Base-by-base conservation (phyloP, 64 coral and sea anemone genomes). In the Anthopleura sola region DNA sequence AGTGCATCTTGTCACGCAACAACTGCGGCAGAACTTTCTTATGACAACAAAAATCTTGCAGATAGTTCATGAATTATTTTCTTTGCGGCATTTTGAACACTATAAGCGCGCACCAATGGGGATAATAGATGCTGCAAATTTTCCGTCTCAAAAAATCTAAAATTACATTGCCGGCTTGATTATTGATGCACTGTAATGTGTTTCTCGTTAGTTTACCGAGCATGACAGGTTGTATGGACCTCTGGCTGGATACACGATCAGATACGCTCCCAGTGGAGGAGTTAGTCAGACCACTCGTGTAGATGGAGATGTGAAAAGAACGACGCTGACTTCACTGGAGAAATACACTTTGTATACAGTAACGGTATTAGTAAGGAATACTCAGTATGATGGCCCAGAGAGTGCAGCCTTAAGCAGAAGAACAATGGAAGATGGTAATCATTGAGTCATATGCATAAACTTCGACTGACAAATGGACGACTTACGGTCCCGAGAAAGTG, bases 331-430 rank as follows among this genome's bases (percentile, higher is more conserved):
- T 40, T 37, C 31, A 14, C 37, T 77, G 74, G 37, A 77, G 12
- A 77, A 77, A 40, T 77, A 40, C 13, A 77, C 74, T 17, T 9
- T 21, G 18, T 77, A 77, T 40, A 6, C 12, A 38, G 29, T 77
- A 37, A 77, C 74, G 31, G 34, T 77, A 29, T 34, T 40, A 77
- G 37, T 77, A 37, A 16, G 74, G 34, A 77, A 77, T 77, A 37
- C 74, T 4, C 31, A 38, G 37, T 77, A 77, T 34, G 31, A 77
- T 77, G 74, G 74, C 20, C 74, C 74, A 77, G 74, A 77, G 37
- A 77, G 74, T 40, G 19, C 0, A 6, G 37, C 37, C 18, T 19
- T 17, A 34, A 37, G 4, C 18, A 77, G 5, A 77, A 77, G 74
- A 18, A 77, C 74, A 77, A 16, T 11, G 12, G 32, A 77, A 40